Evolutionary conservation across 1,140 invertebrate genomes (phyloP).

Genomic region (Conus ventricosus): DNA sequence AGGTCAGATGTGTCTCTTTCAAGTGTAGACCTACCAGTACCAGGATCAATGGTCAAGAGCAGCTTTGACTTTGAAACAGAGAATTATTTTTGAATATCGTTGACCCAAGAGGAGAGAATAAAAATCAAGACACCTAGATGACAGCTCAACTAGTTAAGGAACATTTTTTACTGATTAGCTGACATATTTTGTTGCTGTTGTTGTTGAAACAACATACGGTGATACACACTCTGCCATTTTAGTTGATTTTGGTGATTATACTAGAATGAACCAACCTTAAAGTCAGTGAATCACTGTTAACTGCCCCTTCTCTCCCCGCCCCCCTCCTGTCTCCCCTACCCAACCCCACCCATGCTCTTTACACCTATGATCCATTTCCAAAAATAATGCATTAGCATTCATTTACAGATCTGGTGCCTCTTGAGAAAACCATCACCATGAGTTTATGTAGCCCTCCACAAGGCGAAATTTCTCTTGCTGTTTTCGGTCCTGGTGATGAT

Average conservation of each 20-base stretch:
- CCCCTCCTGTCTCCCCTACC: too few relatives aligned
- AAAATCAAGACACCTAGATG: too few relatives aligned
- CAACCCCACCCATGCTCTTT: not conserved
- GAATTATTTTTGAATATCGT: too few relatives aligned
- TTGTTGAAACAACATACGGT: not conserved
- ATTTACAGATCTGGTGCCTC: not conserved
- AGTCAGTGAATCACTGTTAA: too few relatives aligned
- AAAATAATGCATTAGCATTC: not conserved
- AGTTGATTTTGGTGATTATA: not conserved
- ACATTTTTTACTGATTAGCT: too few relatives aligned
- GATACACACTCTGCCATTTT: not conserved
- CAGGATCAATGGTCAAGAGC: too few relatives aligned
- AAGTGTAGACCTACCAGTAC: too few relatives aligned
- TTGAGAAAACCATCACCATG: constrained; percentile 24
- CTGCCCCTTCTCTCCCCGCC: too few relatives aligned
- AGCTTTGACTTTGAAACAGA: too few relatives aligned
- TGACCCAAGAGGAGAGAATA: too few relatives aligned
- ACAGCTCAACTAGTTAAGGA: too few relatives aligned
- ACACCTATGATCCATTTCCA: not conserved
- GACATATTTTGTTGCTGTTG: not conserved
- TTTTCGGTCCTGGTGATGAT: constrained; percentile 16
- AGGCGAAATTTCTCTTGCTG: constrained; percentile 27
- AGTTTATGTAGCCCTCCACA: not conserved
- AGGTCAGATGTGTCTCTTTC: too few relatives aligned
- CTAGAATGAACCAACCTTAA: not conserved